Conservation (phyloP, 2,888 invertebrate species). For the Synergus gifuensis region DNA sequence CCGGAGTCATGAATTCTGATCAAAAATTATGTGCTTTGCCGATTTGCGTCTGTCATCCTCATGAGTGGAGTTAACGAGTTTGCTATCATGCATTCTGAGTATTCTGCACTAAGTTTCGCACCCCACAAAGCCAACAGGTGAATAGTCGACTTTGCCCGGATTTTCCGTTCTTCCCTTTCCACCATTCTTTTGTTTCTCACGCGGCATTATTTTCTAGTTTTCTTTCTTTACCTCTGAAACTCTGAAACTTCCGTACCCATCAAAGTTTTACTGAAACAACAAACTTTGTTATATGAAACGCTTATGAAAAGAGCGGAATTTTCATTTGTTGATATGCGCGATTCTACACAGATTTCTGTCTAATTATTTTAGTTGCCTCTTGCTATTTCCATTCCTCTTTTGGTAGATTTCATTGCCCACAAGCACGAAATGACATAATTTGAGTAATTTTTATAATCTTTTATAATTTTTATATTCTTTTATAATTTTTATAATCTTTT, state of each 20-base stretch:
- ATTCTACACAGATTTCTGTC: background rate
- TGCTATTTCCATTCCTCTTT: no score
- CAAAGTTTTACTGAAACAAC: background rate
- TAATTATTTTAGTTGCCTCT: no score
- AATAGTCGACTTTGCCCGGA: slow-evolving; percentile 33
- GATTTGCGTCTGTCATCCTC: slow-evolving; percentile 22
- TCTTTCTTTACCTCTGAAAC: background rate
- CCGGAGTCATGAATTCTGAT: slow-evolving; percentile 17
- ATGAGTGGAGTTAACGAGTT: slow-evolving; percentile 31
- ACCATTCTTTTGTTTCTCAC: slow-evolving; percentile 22
- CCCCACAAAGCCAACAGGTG: slow-evolving; percentile 33
- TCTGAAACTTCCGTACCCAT: background rate
- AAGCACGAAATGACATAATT: no score
- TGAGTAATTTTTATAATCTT: no score
- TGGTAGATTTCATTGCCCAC: no score
- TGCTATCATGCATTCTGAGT: slow-evolving; percentile 27
- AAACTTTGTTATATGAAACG: background rate
- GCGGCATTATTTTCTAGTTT: slow-evolving; percentile 25
- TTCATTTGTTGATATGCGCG: background rate
- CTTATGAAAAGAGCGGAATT: background rate
- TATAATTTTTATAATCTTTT: no score
- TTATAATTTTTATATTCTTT: no score
- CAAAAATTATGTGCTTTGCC: slow-evolving; percentile 14
- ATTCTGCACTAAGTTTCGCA: slow-evolving; percentile 30
- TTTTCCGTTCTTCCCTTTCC: slow-evolving; percentile 26